Evolutionary conservation across 2,888 invertebrate species (phyloP), one percentile per base, ranked within the genome.

Genomic region (Xylota segnis): DNA sequence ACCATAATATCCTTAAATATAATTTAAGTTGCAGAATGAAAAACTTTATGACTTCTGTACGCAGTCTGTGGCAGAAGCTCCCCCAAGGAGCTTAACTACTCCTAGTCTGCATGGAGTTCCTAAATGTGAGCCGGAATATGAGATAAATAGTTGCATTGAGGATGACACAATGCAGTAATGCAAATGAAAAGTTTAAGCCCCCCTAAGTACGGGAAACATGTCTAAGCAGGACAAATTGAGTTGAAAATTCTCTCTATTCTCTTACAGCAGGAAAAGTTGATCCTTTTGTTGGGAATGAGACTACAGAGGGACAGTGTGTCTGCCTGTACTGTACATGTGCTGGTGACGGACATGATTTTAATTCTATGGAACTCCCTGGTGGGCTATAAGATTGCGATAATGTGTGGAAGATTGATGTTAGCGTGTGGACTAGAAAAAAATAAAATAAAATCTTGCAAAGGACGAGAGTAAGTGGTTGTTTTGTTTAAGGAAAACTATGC

Each of bases 161-260:
- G 56, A 76, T 63, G 75, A 75, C 56, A 76, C 76, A 75, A 47
- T 70, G 75, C 70, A 63, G 68, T 56, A 63, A 82, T 82, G 68
- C 76, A 76, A 82, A 65, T 76, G 82, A 70, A 75, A 82, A 68
- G 45, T 76, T 75, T 75, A 78, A 78, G 45, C 50, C 59, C 10
- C 10, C 10, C 29, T 32, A 52, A 70, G 45, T 45, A 34, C 12
- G 9, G 58, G 32, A 61, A 74, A 40, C 75, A 68, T 47, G 63
- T 61, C 68, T 66, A 61, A 75, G 63, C 68, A 61, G 78, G 56
- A 78, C 63, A 78, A 78, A 78, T 78, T 71, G 63, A 71, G 78
- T 78, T 40, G 63, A 71, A 78, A 78, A 71, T 58, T 37, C 50
- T 71, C 61, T 52, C 32, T 18, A 47, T 70, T 52, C n/a, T 43